These are phyloP conservation scores for Melitaea cinxia DNA, from an alignment of 1,140 invertebrate genomes.

Conservation along the genomic window DNA sequence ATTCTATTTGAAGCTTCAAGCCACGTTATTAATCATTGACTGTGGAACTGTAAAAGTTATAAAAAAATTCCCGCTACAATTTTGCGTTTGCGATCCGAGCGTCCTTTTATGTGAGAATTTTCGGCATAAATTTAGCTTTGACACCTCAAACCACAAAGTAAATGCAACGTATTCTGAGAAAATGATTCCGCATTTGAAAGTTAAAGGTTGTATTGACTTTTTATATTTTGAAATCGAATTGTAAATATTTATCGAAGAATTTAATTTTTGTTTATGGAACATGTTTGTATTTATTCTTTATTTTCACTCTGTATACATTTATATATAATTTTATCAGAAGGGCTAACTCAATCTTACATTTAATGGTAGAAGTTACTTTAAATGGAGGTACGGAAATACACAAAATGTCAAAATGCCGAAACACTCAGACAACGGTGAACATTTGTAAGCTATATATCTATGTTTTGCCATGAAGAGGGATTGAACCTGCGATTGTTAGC, in stretches of 20 bases:
- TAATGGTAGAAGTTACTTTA: no score
- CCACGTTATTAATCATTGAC: neutral
- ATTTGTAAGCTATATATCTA: no score
- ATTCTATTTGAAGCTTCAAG: neutral
- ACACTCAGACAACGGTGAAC: no score
- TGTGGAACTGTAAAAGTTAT: neutral
- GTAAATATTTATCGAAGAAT: neutral
- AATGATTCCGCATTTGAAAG: neutral
- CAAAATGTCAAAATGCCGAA: no score
- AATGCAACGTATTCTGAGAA: conserved; percentile 19
- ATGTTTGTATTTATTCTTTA: no score
- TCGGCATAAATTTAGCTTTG: conserved; percentile 13
- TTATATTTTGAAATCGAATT: neutral
- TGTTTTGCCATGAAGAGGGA: no score
- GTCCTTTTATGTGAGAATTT: conserved; percentile 14
- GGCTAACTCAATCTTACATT: no score
- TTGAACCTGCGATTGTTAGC: no score
- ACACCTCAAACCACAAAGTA: conserved; percentile 20
- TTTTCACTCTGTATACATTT: no score
- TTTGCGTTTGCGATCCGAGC: neutral
- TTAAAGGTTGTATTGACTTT: conserved; percentile 15
- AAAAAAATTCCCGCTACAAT: neutral
- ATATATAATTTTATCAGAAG: no score
- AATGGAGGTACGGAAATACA: no score
- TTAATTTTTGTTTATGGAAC: neutral